Conservation (phyloP, 2,113 vertebrate species). For the Labeo rohita region DNA sequence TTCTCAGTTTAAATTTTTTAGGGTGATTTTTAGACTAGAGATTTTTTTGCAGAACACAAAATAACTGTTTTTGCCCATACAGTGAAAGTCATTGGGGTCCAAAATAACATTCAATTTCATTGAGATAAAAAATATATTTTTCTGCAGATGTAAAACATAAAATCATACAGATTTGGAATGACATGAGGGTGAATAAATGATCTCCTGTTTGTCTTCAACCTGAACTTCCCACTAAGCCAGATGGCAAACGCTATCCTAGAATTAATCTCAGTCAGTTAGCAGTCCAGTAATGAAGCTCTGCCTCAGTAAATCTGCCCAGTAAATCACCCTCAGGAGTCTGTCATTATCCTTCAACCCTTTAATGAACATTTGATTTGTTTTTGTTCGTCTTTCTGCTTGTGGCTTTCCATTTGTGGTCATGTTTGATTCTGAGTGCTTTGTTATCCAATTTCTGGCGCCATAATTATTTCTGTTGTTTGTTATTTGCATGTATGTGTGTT, state of each 20-base stretch:
- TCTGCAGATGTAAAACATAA: slow-evolving; percentile 7
- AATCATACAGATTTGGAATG: slow-evolving; percentile 6
- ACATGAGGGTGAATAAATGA: slow-evolving; percentile 1
- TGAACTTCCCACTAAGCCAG: neutral
- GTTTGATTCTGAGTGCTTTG: neutral
- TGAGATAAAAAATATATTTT: neutral
- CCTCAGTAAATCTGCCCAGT: neutral
- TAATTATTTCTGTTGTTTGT: neutral
- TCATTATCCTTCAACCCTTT: slow-evolving; percentile 21
- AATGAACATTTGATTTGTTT: slow-evolving; percentile 32
- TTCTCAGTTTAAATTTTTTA: neutral
- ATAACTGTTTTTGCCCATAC: neutral
- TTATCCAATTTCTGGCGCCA: neutral
- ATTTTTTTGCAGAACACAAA: too few relatives aligned
- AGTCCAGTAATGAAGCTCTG: slow-evolving; percentile 3
- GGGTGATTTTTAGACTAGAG: neutral
- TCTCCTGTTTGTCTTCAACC: neutral
- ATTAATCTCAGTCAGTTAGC: neutral
- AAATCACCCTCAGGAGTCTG: neutral
- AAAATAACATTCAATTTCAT: neutral
- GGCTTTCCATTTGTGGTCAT: slow-evolving; percentile 26
- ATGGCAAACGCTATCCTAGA: neutral
- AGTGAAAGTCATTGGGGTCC: neutral
- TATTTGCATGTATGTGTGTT: neutral
- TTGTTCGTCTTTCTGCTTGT: slow-evolving; percentile 24